Conservation (phyloP, 1,140 invertebrate species). For the Choristoneura fumiferana region DNA sequence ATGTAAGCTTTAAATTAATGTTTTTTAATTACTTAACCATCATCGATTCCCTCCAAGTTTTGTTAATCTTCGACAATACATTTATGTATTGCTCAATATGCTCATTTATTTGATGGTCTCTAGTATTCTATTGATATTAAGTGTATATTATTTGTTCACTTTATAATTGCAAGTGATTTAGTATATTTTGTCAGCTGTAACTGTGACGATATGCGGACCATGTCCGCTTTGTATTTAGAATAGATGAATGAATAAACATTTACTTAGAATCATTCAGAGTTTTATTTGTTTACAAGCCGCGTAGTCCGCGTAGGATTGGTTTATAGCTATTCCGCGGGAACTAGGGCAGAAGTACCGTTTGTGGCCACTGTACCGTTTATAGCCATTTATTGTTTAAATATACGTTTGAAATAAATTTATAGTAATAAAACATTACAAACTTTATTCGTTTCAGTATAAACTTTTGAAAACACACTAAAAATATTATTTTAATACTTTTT, state of each 20-base stretch:
- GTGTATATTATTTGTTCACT: constrained; percentile 17
- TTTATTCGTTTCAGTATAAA: too few relatives aligned
- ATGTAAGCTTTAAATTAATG: constrained; percentile 63
- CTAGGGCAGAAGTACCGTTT: too few relatives aligned
- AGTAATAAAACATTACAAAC: too few relatives aligned
- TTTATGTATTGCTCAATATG: constrained; percentile 68
- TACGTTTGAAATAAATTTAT: too few relatives aligned
- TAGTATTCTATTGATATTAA: constrained; percentile 50
- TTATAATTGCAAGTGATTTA: constrained; percentile 17
- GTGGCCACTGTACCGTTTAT: too few relatives aligned
- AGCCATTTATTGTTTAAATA: too few relatives aligned
- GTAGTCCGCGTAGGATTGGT: too few relatives aligned
- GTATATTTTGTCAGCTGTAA: constrained; percentile 42
- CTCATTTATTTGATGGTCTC: constrained; percentile 55
- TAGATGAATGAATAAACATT: constrained; percentile 71
- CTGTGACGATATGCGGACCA: constrained; percentile 50
- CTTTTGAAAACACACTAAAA: too few relatives aligned
- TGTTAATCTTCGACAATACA: constrained; percentile 63
- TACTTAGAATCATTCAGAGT: constrained; percentile 56
- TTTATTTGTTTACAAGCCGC: too few relatives aligned
- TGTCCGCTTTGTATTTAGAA: constrained; percentile 58
- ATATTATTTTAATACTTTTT: too few relatives aligned
- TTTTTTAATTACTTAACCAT: constrained; percentile 44
- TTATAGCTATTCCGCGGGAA: too few relatives aligned
- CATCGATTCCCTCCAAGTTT: constrained; percentile 50